phyloP scores from a whole-genome alignment of 2,113 vertebrate genomes.

The Nothocercus nigrocapillus region DNA sequence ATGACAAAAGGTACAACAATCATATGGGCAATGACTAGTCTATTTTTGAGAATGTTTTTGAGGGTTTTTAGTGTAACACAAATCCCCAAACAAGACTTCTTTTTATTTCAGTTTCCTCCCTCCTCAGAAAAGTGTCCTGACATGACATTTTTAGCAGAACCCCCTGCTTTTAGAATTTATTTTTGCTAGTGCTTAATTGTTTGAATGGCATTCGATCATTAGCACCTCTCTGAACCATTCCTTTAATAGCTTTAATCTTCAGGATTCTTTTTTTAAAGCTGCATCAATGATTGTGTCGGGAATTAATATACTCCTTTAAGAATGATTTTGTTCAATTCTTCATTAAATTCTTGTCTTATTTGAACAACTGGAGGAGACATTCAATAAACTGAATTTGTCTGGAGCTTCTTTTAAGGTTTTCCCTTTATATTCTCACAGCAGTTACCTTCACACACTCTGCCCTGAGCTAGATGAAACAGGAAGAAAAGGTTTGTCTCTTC shows the following conservation, averaged over 20 bases:
- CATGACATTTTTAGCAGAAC: not conserved
- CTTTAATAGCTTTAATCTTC: constrained; percentile 25
- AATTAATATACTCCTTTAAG: constrained; percentile 5
- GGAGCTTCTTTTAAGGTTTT: not conserved
- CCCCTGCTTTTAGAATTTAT: not conserved
- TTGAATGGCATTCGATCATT: not conserved
- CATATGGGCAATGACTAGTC: not conserved
- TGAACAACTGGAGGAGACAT: not conserved
- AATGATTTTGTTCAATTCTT: not conserved
- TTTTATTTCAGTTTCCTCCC: not conserved
- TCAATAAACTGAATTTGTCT: constrained; percentile 1
- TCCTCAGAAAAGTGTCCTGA: not conserved
- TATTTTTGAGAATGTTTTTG: not conserved
- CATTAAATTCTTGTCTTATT: constrained; percentile 16
- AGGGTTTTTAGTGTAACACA: not conserved
- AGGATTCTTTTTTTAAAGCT: constrained; percentile 47
- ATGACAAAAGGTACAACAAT: not conserved
- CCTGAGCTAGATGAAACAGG: not conserved
- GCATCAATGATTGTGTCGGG: not conserved
- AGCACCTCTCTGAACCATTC: constrained; percentile 1
- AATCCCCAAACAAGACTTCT: not conserved
- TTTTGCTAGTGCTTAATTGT: not conserved
- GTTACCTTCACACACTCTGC: not conserved
- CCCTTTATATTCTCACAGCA: constrained; percentile 37
- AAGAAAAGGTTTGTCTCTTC: not conserved